phyloP scores from a whole-genome alignment of 2,888 invertebrate species.

The Meganola albula region DNA sequence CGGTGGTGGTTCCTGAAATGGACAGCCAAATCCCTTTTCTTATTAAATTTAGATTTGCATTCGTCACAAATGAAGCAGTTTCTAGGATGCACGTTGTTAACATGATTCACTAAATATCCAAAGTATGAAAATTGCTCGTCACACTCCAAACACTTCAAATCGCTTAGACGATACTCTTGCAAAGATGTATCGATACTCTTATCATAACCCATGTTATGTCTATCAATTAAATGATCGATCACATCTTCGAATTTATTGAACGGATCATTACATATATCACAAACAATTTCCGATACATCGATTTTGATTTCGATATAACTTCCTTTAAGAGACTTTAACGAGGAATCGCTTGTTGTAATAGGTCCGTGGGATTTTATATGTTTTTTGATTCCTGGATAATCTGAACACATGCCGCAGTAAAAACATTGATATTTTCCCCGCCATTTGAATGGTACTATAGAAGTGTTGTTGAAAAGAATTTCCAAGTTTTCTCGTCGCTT shows the following conservation, averaged over 20 bases:
- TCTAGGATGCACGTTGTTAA: slow-evolving; percentile 46
- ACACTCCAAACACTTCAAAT: slow-evolving; percentile 50
- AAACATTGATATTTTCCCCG: slow-evolving; percentile 57
- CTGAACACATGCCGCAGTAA: slow-evolving; percentile 51
- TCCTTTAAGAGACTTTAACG: slow-evolving; percentile 48
- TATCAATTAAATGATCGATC: slow-evolving; percentile 52
- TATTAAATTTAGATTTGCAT: slow-evolving; percentile 52
- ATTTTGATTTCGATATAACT: slow-evolving; percentile 53
- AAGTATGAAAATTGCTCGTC: slow-evolving; percentile 50
- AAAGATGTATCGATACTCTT: slow-evolving; percentile 45
- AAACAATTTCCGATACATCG: slow-evolving; percentile 56
- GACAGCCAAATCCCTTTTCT: slow-evolving; percentile 46
- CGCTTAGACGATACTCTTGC: slow-evolving; percentile 48
- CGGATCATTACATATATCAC: slow-evolving; percentile 51
- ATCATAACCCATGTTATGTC: slow-evolving; percentile 54
- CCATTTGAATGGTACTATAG: slow-evolving; percentile 66
- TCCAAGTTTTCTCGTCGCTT: slow-evolving; percentile 58
- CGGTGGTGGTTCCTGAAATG: slow-evolving; percentile 50
- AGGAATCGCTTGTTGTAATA: slow-evolving; percentile 45
- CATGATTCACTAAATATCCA: slow-evolving; percentile 49
- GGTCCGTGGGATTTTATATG: slow-evolving; percentile 54
- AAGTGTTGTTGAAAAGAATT: slow-evolving; percentile 62
- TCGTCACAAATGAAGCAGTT: slow-evolving; percentile 53
- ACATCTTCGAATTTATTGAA: slow-evolving; percentile 45
- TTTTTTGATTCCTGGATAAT: slow-evolving; percentile 51